phyloP scores from a whole-genome alignment of 1,140 invertebrate species.

The Elysia chlorotica region DNA sequence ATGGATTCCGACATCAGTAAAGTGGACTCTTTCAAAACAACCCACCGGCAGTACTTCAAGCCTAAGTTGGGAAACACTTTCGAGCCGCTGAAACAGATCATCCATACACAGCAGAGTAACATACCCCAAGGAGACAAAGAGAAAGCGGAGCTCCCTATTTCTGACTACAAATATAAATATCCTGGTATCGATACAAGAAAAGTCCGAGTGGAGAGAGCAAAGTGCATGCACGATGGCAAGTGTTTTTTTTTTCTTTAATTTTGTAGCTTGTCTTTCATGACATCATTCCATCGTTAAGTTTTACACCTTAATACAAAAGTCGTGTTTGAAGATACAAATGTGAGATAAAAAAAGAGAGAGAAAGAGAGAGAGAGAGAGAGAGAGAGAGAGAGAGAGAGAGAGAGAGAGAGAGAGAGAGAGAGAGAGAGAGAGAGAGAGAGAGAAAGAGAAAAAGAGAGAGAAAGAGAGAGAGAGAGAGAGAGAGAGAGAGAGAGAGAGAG shows the following conservation, averaged over 20 bases:
- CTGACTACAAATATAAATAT: slow-evolving; percentile 48
- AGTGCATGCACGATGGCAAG: slow-evolving; percentile 48
- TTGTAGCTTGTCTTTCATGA: too few species aligned
- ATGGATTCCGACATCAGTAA: slow-evolving; percentile 51
- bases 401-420: not conserved
- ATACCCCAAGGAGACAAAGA: slow-evolving; percentile 48
- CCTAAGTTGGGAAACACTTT: slow-evolving; percentile 40
- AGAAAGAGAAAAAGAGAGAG: not conserved
- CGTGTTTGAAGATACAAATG: too few species aligned
- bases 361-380: too few species aligned
- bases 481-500: not conserved
- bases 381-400: not conserved
- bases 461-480: too few species aligned
- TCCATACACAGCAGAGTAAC: slow-evolving; percentile 27
- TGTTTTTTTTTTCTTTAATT: too few species aligned
- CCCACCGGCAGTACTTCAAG: slow-evolving; percentile 45
- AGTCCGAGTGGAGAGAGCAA: slow-evolving; percentile 36
- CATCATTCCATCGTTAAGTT: too few species aligned
- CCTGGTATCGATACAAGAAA: slow-evolving; percentile 44
- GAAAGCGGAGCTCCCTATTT: slow-evolving; percentile 43
- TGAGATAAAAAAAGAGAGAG: too few species aligned
- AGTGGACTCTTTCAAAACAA: slow-evolving; percentile 46
- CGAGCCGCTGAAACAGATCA: slow-evolving; percentile 16
- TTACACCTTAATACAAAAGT: too few species aligned
- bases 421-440: not conserved